Conservation (phyloP, 2,113 vertebrate species). For the Phaetusa simplex region DNA sequence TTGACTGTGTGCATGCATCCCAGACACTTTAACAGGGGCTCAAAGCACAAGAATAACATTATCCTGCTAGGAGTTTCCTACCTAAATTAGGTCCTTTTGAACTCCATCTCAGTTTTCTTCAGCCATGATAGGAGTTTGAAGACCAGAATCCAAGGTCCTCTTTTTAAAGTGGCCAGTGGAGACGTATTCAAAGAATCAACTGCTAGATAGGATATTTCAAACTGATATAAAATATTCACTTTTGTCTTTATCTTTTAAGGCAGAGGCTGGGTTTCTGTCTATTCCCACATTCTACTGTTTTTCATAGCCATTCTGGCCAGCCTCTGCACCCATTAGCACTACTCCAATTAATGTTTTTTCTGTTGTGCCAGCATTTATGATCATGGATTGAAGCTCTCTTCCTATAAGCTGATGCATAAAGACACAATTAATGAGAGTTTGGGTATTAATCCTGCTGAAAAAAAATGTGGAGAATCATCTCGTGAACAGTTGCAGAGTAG, state of each 20-base stretch:
- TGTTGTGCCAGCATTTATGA: neutral
- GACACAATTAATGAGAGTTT: neutral
- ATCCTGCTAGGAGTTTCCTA: neutral
- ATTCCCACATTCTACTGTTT: neutral
- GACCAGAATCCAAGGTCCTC: neutral
- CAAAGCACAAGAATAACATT: neutral
- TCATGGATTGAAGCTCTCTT: neutral
- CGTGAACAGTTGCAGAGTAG: neutral
- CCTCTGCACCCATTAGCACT: neutral
- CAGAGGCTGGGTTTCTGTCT: neutral
- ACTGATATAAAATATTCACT: neutral
- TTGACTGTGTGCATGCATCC: neutral
- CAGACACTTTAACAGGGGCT: neutral
- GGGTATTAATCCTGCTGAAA: neutral
- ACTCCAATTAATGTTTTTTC: neutral
- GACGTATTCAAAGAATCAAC: neutral
- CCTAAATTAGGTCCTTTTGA: neutral
- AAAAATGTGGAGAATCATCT: neutral
- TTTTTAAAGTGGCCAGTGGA: neutral
- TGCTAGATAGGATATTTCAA: neutral
- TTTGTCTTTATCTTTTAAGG: neutral
- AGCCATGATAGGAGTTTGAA: neutral
- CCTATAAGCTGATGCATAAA: neutral
- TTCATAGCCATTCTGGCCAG: neutral
- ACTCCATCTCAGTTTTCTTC: neutral